phyloP scores from a whole-genome alignment of 2,888 invertebrate genomes.

The Agonopterix heracliana region DNA sequence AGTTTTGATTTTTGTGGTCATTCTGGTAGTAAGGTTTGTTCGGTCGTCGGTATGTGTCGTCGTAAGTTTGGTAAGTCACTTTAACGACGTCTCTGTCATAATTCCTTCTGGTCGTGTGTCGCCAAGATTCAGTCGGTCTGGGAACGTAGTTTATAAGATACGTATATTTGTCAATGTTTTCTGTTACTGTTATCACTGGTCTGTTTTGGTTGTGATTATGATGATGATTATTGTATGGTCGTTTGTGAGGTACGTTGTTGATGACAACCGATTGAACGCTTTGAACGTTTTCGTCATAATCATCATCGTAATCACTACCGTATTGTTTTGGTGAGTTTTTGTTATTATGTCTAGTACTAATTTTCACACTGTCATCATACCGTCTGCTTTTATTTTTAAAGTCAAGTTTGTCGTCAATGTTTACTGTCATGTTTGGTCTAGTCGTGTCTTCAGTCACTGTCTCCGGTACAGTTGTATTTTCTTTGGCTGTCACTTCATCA shows the following conservation, averaged over 20 bases:
- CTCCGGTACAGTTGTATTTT: slow-evolving; percentile 25
- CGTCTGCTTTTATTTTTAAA: slow-evolving; percentile 67
- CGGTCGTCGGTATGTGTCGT: slow-evolving; percentile 64
- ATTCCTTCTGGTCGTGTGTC: slow-evolving; percentile 53
- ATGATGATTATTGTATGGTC: slow-evolving; percentile 35
- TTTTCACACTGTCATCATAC: slow-evolving; percentile 37
- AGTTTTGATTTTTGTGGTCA: slow-evolving; percentile 22
- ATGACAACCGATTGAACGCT: slow-evolving; percentile 62
- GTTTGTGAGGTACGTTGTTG: slow-evolving; percentile 53
- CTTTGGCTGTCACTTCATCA: slow-evolving; percentile 24
- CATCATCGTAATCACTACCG: slow-evolving; percentile 26
- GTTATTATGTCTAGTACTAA: slow-evolving; percentile 35
- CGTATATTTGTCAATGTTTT: slow-evolving; percentile 67
- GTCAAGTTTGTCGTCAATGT: slow-evolving; percentile 78
- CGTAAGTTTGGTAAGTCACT: slow-evolving; percentile 67
- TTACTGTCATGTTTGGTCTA: slow-evolving; percentile 34
- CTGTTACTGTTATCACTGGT: slow-evolving; percentile 65
- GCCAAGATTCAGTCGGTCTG: slow-evolving; percentile 64
- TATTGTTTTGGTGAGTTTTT: slow-evolving; percentile 33
- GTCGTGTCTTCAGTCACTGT: slow-evolving; percentile 28
- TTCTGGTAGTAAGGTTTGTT: slow-evolving; percentile 56
- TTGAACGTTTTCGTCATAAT: slow-evolving; percentile 43
- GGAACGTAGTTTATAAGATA: slow-evolving; percentile 73
- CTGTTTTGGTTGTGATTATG: slow-evolving; percentile 18
- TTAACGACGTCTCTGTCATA: slow-evolving; percentile 62